Percentiles rank a stretch among this genome's conserved stretches.
These are phyloP conservation scores for Drosophila infuscata DNA, from an alignment of 2,888 invertebrate genomes.

Conservation along the genomic window DNA sequence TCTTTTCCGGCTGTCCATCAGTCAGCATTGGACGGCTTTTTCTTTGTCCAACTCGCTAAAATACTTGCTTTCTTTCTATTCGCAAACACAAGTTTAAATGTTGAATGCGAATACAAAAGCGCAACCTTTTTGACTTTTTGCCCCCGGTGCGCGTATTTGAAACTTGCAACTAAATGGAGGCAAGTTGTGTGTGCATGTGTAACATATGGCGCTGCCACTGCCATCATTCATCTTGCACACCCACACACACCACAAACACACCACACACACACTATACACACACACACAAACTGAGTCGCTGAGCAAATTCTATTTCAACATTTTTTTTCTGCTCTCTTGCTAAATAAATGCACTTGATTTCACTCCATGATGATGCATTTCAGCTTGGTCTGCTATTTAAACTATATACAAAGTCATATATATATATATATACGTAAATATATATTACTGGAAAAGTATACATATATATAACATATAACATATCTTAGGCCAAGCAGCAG, in stretches of 20 bases:
- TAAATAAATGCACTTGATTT: slow-evolving; percentile 80
- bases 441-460: slow-evolving; percentile 1
- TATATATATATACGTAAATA: background rate
- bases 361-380: slow-evolving; percentile 75
- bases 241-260: slow-evolving; percentile 33
- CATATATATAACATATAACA: background rate
- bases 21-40: slow-evolving; percentile 31
- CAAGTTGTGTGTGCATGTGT: slow-evolving; percentile 31
- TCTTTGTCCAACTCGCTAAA: slow-evolving; percentile 30
- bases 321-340: slow-evolving; percentile 16
- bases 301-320: slow-evolving; percentile 13
- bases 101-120: slow-evolving; percentile 55
- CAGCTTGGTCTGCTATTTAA: slow-evolving; percentile 41
- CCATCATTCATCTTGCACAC: slow-evolving; percentile 71
- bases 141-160: slow-evolving; percentile 62
- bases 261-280: slow-evolving; percentile 19
- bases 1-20: slow-evolving; percentile 54
- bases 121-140: slow-evolving; percentile 66
- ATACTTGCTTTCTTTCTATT: slow-evolving; percentile 23
- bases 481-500: slow-evolving; percentile 10
- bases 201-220: slow-evolving; percentile 53
- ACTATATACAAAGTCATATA: background rate
- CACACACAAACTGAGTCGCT: slow-evolving; percentile 16
- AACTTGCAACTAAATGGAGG: slow-evolving; percentile 71
- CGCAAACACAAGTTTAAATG: slow-evolving; percentile 33